Base-by-base conservation (phyloP, 1,140 invertebrate species). In the Platorchestia sp. region DNA sequence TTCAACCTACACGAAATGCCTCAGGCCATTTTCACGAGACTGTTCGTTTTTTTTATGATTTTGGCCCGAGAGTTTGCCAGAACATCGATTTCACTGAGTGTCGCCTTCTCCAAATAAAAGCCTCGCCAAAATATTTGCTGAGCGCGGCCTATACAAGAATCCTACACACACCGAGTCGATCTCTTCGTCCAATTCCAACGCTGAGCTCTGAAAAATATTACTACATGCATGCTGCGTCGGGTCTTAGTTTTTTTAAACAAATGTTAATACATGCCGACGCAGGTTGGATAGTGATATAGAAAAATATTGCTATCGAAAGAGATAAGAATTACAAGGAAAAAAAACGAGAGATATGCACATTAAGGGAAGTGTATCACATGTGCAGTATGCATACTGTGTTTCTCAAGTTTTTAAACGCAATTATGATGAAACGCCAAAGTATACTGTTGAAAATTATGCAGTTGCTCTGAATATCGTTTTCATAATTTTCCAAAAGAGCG, bases 71-170 rank as follows among this genome's bases (percentile, higher is more conserved):
- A 10, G 87, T 89, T 89, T 42, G 87, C 87, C 27, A 89, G 87
- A 44, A 41, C 87, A 89, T 89, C 87, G 87, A 89, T 89, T 89
- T 41, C 87, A 89, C 41, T 44, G 87, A 89, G 43, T 89, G 87
- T 89, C 87, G 87, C 43, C 87, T 41, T 89, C 43, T 89, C 41
- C 87, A 89, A 89, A 89, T 89, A 89, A 89, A 89, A 89, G 41
- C 87, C 36, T 42, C 41, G 43, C 27, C 87, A 89, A 89, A 89
- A 89, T 89, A 89, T 89, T 89, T 89, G 87, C 87, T 75, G 59
- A 75, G 27, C 59, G 59, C 27, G 36, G 27, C 59, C 59, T 75
- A 75, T 75, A 75, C 14, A 36, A 75, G 59, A 10, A 75, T 3
- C 47, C 27, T 3, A 27, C 59, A 3, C 59, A 36, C 59, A 75